Base-by-base conservation (phyloP, 2,113 vertebrate species). In the Podiceps cristatus region DNA sequence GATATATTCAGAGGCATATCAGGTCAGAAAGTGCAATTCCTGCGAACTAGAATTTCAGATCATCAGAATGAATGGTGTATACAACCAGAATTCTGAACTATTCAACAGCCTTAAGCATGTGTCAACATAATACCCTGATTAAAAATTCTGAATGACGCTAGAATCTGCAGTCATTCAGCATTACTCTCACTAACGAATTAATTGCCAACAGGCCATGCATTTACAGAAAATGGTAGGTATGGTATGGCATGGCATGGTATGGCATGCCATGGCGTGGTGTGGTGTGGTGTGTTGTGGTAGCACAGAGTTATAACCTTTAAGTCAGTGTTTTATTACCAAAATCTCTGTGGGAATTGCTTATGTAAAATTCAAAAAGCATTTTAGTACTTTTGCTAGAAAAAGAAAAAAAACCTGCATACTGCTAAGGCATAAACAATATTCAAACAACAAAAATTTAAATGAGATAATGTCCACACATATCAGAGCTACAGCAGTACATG, bases 221-320 rank as follows among this genome's bases (percentile, higher is more conserved):
- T 63, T 68, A 73, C 24, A 74, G 31, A 87, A 40, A 13, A 87
- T 53, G 74, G 60, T 76, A 37, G 8, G 29, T 68, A 18, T 44
- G 49, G 42, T 42, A 42, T 12, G 42, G 42, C 13, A 42, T 42
- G 42, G 42, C 37, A 37, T 37, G 37, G 37, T 37, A 37, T 37
- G 37, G 37, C 37, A 37, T 37, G 37, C 8, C 37, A 9, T 37
- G 37, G 37, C 37, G 9, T 37, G 37, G 37, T 9, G 37, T 37
- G n/a, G n/a, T n/a, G 87, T 52, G 74, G 59, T 76, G 35, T 44
- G 8, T 27, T 68, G 16, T 44, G 49, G n/a, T 91, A 89, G 83
- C 58, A 95, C n/a, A 96, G 91, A 97, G 95, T 93, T 96, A 94
- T 27, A 93, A 97, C 58, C 81, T 97, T 96, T 84, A 96, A 82